phyloP scores from a whole-genome alignment of 2,797 vertebrate genomes.

The Hephaestus fuliginosus region DNA sequence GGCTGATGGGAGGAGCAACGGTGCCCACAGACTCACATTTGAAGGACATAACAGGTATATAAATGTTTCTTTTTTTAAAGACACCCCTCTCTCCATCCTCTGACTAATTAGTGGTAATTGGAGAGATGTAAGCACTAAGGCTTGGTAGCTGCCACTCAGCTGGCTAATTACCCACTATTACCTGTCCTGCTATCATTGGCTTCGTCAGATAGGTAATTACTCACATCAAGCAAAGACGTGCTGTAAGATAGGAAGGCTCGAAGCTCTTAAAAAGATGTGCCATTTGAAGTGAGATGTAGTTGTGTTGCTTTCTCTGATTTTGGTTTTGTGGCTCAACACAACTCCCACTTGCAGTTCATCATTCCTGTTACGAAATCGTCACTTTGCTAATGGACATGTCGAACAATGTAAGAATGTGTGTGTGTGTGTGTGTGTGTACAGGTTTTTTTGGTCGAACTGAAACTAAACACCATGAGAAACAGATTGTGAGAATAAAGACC shows the following conservation, averaged over 20 bases:
- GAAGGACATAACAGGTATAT: conserved; percentile 77
- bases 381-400: conserved; percentile 12
- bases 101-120: conserved; percentile 72
- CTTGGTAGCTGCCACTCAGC: conserved; percentile 74
- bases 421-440: background rate
- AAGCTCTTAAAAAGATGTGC: conserved; percentile 46
- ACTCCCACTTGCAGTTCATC: conserved; percentile 12
- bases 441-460: background rate
- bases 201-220: conserved; percentile 74
- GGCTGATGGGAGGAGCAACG: conserved; percentile 42
- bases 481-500: background rate
- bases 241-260: conserved; percentile 48
- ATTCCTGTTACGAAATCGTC: background rate
- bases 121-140: conserved; percentile 56
- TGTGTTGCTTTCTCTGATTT: conserved; percentile 19
- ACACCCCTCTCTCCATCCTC: conserved; percentile 26
- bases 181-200: conserved; percentile 74
- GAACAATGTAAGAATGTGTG: background rate
- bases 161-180: conserved; percentile 78
- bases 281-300: conserved; percentile 33
- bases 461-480: background rate
- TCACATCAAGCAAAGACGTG: conserved; percentile 60
- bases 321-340: conserved; percentile 15
- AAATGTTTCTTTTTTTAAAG: conserved; percentile 50
- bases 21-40: conserved; percentile 47